phyloP scores from a whole-genome alignment of 2,797 vertebrate species.

The Labroides dimidiatus region DNA sequence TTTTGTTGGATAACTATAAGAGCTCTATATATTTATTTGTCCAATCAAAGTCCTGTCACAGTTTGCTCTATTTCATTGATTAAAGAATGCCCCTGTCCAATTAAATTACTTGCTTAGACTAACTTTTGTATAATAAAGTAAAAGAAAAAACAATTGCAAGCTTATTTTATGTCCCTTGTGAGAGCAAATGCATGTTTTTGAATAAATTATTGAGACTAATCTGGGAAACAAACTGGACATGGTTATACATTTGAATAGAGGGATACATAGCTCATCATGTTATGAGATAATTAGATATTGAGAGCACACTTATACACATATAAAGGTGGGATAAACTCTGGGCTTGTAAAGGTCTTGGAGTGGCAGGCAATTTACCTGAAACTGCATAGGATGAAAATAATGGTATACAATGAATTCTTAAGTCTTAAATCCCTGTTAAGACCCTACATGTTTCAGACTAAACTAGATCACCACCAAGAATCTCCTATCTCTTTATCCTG shows the following conservation, averaged over 20 bases:
- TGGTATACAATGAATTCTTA: slow-evolving; percentile 81
- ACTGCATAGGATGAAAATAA: slow-evolving; percentile 77
- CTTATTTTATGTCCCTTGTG: not conserved
- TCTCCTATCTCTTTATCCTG: slow-evolving; percentile 84
- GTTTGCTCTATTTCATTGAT: no score
- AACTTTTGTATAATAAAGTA: not conserved
- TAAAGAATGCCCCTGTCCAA: not conserved
- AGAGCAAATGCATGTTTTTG: not conserved
- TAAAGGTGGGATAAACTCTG: slow-evolving; percentile 23
- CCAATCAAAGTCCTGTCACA: no score
- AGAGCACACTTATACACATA: slow-evolving; percentile 14
- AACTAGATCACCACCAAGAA: slow-evolving; percentile 87
- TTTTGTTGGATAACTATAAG: no score
- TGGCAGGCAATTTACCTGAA: slow-evolving; percentile 72
- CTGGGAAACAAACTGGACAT: slow-evolving; percentile 13
- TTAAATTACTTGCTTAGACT: not conserved
- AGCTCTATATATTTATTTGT: not conserved
- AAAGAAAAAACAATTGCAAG: not conserved
- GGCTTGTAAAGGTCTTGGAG: slow-evolving; percentile 53
- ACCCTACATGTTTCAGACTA: slow-evolving; percentile 85
- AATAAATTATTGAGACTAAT: slow-evolving; percentile 12
- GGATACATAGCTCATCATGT: not conserved
- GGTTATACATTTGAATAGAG: not conserved
- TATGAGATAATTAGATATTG: slow-evolving; percentile 7
- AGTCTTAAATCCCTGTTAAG: slow-evolving; percentile 86